Evolutionary conservation across 2,113 vertebrate species (phyloP).

Genomic region (Muscicapa adusta): DNA sequence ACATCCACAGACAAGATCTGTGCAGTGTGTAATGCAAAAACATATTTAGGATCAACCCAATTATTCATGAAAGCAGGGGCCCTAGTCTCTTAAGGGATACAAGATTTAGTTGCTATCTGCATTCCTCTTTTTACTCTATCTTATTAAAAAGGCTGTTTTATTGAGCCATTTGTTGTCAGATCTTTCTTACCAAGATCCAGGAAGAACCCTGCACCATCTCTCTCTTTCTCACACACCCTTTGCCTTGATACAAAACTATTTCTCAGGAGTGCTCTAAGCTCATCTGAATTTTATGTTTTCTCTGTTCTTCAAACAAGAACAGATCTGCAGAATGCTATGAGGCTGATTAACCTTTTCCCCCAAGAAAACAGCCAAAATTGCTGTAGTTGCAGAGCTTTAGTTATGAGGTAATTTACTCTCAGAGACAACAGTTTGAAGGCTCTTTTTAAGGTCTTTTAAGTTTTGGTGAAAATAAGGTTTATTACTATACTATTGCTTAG

Average conservation of each 20-base stretch:
- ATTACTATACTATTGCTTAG: not conserved
- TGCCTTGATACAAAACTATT: not conserved
- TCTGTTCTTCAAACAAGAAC: not conserved
- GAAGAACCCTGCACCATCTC: not conserved
- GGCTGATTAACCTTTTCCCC: not conserved
- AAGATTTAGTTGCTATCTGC: not conserved
- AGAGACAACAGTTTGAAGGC: not conserved
- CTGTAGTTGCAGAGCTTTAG: not conserved
- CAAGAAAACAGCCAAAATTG: not conserved
- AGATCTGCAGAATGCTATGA: not conserved
- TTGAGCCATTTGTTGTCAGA: not conserved
- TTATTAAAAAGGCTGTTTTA: not conserved
- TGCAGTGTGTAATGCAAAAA: rapidly evolving
- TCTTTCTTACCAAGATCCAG: not conserved
- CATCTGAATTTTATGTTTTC: not conserved
- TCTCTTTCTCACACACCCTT: rapidly evolving
- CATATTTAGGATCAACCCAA: not conserved
- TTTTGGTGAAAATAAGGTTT: not conserved
- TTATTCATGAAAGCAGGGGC: rapidly evolving
- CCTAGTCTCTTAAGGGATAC: not conserved
- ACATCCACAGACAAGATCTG: not conserved
- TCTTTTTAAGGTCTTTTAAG: not conserved
- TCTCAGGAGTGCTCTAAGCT: not conserved
- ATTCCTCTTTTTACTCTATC: not conserved
- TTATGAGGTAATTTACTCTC: not conserved